Evolutionary conservation across 1,140 invertebrate genomes (phyloP).

Genomic region (Thaumatotibia leucotreta): DNA sequence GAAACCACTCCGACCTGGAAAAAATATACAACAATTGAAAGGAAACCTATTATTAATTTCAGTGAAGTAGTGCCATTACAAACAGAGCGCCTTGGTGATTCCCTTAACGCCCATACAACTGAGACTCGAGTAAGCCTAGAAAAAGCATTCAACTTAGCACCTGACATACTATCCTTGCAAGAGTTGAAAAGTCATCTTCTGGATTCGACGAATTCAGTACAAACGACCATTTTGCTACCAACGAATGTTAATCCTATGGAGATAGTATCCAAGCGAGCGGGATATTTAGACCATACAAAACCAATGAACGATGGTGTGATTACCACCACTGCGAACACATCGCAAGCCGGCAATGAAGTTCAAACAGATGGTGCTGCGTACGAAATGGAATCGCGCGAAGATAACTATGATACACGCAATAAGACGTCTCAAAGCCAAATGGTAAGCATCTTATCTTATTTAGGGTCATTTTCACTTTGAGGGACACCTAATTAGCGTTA

Average conservation of each 20-base stretch:
- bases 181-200: slow-evolving; percentile 38
- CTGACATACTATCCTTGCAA: slow-evolving; percentile 40
- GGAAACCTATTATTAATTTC: slow-evolving; percentile 27
- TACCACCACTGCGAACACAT: background rate
- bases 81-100: slow-evolving; percentile 1
- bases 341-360: slow-evolving; percentile 17
- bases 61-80: slow-evolving; percentile 14
- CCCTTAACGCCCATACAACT: slow-evolving; percentile 17
- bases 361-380: slow-evolving; percentile 24
- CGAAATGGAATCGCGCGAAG: slow-evolving; percentile 27
- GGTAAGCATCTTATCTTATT: too few relatives aligned
- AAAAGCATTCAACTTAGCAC: slow-evolving; percentile 32
- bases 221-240: too few relatives aligned
- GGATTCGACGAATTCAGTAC: background rate
- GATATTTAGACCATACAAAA: slow-evolving; percentile 49
- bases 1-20: slow-evolving; percentile 37
- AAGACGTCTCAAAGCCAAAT: slow-evolving; percentile 42
- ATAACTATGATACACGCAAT: slow-evolving; percentile 23
- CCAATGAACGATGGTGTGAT: slow-evolving; percentile 18
- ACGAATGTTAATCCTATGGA: background rate
- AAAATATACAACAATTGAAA: slow-evolving; percentile 50
- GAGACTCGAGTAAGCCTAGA: slow-evolving; percentile 32
- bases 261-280: slow-evolving; percentile 50
- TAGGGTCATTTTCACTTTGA: too few relatives aligned
- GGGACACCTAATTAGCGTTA: too few relatives aligned